phyloP scores from a whole-genome alignment of 2,113 vertebrate species.

The Echinops telfairi region DNA sequence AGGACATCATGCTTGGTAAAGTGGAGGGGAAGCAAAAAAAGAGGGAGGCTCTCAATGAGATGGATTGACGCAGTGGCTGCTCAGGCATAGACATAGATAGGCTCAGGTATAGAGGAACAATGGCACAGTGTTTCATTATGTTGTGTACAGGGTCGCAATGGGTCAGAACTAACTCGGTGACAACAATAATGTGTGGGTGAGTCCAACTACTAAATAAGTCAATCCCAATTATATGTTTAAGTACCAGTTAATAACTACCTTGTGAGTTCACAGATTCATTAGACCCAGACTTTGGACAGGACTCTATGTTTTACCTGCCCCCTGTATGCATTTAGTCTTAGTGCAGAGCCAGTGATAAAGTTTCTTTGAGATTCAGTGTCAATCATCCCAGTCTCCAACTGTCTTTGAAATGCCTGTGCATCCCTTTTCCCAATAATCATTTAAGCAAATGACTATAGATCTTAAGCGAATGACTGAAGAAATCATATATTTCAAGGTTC shows the following conservation, averaged over 20 bases:
- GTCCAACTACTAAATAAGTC: neutral
- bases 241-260: neutral
- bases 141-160: no score
- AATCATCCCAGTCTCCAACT: neutral
- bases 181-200: neutral
- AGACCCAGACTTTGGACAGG: neutral
- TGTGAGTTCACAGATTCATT: neutral
- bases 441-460: neutral
- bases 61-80: no score
- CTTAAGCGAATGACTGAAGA: neutral
- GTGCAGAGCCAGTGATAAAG: neutral
- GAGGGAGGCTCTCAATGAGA: no score
- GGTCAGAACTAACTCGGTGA: no score
- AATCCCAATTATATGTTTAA: neutral
- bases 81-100: no score
- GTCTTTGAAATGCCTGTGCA: neutral
- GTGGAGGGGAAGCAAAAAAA: no score
- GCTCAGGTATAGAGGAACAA: no score
- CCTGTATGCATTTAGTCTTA: neutral
- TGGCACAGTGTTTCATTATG: no score
- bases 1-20: no score
- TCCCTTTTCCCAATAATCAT: neutral
- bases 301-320: neutral
- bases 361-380: neutral
- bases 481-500: neutral